phyloP scores from a whole-genome alignment of 2,113 vertebrate genomes.

The Hippocampus abdominalis region DNA sequence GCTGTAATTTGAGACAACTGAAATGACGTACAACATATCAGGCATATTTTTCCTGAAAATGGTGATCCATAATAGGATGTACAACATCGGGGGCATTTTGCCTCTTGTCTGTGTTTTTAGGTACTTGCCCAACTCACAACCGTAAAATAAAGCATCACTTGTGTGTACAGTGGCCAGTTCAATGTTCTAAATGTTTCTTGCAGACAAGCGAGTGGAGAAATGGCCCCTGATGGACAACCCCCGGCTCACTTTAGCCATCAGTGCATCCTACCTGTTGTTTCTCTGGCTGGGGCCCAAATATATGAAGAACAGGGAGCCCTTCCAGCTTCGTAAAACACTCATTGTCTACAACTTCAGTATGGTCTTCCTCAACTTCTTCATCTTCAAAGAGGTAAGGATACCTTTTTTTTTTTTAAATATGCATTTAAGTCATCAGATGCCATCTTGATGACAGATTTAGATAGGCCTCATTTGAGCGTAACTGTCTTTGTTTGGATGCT shows the following conservation, averaged over 20 bases:
- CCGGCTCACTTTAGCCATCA: constrained; percentile 89
- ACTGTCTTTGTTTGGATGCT: not conserved
- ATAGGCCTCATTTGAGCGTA: constrained; percentile 19
- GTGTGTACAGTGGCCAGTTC: not conserved
- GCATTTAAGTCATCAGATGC: not conserved
- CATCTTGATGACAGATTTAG: not conserved
- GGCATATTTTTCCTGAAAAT: not conserved
- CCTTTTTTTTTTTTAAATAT: too few species aligned
- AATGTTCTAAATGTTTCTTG: not conserved
- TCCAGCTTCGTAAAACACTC: constrained; percentile 92
- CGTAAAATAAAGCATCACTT: not conserved
- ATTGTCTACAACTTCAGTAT: constrained; percentile 98
- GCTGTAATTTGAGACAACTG: not conserved
- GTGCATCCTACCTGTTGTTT: constrained; percentile 90
- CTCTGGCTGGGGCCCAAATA: constrained; percentile 97
- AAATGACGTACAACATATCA: not conserved
- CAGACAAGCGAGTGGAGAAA: constrained; percentile 96
- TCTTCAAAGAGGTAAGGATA: constrained; percentile 90
- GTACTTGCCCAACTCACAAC: not conserved
- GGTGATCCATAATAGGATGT: not conserved
- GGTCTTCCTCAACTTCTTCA: constrained; percentile 98
- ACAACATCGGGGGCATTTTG: not conserved
- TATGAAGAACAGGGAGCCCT: constrained; percentile 93
- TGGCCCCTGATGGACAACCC: constrained; percentile 97
- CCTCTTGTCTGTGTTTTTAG: not conserved